Base-by-base conservation (phyloP, 2,113 vertebrate genomes). In the Brienomyrus brachyistius region DNA sequence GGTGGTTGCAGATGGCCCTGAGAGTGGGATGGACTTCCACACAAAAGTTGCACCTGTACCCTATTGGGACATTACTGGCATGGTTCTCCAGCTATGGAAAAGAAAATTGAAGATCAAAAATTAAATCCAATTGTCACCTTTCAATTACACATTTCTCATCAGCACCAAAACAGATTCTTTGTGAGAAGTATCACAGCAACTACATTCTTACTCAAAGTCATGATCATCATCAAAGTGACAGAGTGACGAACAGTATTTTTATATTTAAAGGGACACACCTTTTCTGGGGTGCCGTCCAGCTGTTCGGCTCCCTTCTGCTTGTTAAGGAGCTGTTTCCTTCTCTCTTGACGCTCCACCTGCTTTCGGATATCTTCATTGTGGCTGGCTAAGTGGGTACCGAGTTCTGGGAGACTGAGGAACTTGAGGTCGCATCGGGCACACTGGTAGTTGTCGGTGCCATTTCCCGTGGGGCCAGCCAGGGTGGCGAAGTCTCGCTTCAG, bases 41-140 rank as follows among this genome's bases (percentile, higher is more conserved):
- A 0, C 98, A 99, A 95, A 99, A 99, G 92, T 99, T 99, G 94
- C 98, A 99, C 89, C 98, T 97, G 95, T 98, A 99, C 91, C 98
- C 98, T 89, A 99, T 95, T 27, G 96, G 95, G 27, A 93, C 66
- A 89, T 94, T 95, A 87, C 92, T 93, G 80, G 88, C 43, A 77
- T 89, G 91, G 88, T 31, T 92, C 89, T 95, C 95, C 92, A 94
- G 91, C 92, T 91, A 13, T 40, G 77, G 77, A 87, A 1, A 86
- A 21, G 56, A 51, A 88, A 88, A 40, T 27, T n/a, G 86, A 40
- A 62, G 23, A 23, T 47, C 10, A 45, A 45, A 62, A 59, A 62
- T 62, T 56, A 48, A 84, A 40, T 45, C 40, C 43, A 84, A 48
- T n/a, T 40, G 82, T 11, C 21, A 83, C 9, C 47, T 45, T 21